These are phyloP conservation scores for Propsilocerus akamusi DNA, from an alignment of 1,140 invertebrate species.

Conservation along the genomic window DNA sequence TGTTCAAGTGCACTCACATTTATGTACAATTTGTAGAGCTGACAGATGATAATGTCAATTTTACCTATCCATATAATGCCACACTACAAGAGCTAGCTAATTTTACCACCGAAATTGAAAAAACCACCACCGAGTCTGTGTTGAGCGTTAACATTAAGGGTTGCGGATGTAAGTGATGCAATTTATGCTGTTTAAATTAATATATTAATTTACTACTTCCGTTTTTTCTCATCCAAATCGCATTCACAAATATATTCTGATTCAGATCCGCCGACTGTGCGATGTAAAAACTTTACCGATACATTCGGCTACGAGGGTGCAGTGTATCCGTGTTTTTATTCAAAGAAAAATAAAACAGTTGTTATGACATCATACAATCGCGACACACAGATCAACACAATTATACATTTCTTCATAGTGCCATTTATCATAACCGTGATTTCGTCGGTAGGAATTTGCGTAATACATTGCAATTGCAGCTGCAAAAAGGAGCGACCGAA, in stretches of 20 bases:
- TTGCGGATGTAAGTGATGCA: conserved; percentile 39
- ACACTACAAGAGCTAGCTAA: conserved; percentile 12
- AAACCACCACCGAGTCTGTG: conserved; percentile 36
- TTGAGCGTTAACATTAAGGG: conserved; percentile 65
- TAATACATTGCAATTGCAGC: conserved; percentile 64
- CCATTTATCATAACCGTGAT: conserved; percentile 65
- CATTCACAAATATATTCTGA: no score
- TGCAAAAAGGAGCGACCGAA: conserved; percentile 29
- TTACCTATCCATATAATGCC: conserved; percentile 23
- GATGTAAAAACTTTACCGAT: conserved; percentile 63
- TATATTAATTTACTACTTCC: neutral
- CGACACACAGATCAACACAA: conserved; percentile 54
- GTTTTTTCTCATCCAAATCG: neutral
- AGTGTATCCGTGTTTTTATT: conserved; percentile 69
- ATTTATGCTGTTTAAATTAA: neutral
- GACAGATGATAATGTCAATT: conserved; percentile 14
- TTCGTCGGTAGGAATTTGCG: conserved; percentile 61
- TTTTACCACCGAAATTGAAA: conserved; percentile 20
- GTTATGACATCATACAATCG: conserved; percentile 62
- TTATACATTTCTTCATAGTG: conserved; percentile 61
- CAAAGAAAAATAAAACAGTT: conserved; percentile 56
- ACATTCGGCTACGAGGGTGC: conserved; percentile 55
- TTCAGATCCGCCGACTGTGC: conserved; percentile 52
- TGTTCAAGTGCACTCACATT: conserved; percentile 69
- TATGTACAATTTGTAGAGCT: conserved; percentile 47